These are phyloP conservation scores for Sebastes glaucus DNA, from an alignment of 2,797 vertebrate genomes.

Conservation along the genomic window DNA sequence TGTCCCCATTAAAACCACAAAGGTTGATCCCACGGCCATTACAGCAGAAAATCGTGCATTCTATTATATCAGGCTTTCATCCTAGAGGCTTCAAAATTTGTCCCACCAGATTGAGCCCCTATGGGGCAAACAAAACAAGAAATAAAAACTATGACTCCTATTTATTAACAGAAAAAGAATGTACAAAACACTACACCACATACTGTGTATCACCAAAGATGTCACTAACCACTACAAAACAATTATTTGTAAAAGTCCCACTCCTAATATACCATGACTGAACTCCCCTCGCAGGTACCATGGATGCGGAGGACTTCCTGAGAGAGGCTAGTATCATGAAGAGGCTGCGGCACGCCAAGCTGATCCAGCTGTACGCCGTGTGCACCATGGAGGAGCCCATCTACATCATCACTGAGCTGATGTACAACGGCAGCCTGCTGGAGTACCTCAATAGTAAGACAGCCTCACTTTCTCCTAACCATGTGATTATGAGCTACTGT, in stretches of 20 bases:
- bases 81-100: too few species aligned
- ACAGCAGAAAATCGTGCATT: too few species aligned
- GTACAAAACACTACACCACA: too few species aligned
- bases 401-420: slow-evolving; percentile 98
- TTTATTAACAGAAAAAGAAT: too few species aligned
- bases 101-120: too few species aligned
- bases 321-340: slow-evolving; percentile 97
- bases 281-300: slow-evolving; percentile 82
- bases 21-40: too few species aligned
- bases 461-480: background rate
- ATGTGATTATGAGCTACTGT: background rate
- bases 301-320: slow-evolving; percentile 93
- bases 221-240: background rate
- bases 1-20: too few species aligned
- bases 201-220: background rate
- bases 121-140: too few species aligned
- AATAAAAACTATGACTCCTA: too few species aligned
- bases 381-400: slow-evolving; percentile 94
- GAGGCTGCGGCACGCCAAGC: slow-evolving; percentile 90
- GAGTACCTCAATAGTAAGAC: slow-evolving; percentile 93
- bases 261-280: background rate
- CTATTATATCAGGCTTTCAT: too few species aligned
- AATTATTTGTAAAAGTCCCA: background rate
- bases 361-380: slow-evolving; percentile 97
- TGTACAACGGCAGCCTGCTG: slow-evolving; percentile 93